These are phyloP conservation scores for Atrichornis clamosus DNA, from an alignment of 2,113 vertebrate species.

Conservation along the genomic window DNA sequence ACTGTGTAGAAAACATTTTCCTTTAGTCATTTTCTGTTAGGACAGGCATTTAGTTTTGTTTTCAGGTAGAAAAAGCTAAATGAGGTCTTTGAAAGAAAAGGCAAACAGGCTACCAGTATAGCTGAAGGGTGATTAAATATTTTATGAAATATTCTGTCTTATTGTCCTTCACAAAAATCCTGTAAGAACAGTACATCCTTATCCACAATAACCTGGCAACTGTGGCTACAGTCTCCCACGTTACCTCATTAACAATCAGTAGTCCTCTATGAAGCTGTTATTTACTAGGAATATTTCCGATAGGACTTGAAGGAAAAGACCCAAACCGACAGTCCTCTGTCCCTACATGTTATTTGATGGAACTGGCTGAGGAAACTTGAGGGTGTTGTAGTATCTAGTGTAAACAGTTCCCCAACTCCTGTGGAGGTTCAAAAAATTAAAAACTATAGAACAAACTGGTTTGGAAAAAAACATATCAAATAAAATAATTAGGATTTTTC, in stretches of 20 bases:
- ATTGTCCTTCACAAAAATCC: not conserved
- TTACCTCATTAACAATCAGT: not conserved
- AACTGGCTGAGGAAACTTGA: not conserved
- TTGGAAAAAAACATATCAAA: not conserved
- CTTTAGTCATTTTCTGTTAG: not conserved
- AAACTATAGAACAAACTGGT: not conserved
- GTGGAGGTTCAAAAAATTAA: not conserved
- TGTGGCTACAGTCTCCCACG: rapidly evolving
- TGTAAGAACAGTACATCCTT: not conserved
- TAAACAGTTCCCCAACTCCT: not conserved
- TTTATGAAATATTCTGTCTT: not conserved
- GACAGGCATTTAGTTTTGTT: not conserved
- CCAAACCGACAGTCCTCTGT: not conserved
- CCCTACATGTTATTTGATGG: not conserved
- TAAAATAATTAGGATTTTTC: not conserved
- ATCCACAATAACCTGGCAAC: not conserved
- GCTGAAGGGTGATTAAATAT: rapidly evolving
- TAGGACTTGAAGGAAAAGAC: not conserved
- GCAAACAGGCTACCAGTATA: not conserved
- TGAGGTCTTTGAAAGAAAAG: not conserved
- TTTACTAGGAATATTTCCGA: not conserved
- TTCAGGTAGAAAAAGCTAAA: not conserved
- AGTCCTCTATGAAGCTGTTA: not conserved
- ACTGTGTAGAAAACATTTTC: not conserved
- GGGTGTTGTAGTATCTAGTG: not conserved